Percentiles rank a stretch among this genome's conserved stretches.
These are phyloP conservation scores for Strix uralensis DNA, from an alignment of 2,113 vertebrate genomes.

Conservation along the genomic window DNA sequence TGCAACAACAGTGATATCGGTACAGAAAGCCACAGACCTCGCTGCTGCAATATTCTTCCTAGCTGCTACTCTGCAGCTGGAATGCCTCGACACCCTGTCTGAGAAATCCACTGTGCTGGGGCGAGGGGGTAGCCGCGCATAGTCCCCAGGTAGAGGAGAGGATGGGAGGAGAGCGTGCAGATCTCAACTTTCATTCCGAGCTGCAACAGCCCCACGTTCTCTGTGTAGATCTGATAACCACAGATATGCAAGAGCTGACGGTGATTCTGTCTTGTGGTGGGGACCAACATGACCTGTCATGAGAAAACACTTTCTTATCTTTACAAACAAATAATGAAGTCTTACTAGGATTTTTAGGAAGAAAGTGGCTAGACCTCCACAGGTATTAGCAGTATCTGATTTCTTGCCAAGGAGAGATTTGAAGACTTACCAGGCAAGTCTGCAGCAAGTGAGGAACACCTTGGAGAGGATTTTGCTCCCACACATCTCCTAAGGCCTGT, in stretches of 20 bases:
- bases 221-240: not conserved
- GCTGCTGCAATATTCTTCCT: not conserved
- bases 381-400: not conserved
- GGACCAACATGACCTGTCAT: not conserved
- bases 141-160: not conserved
- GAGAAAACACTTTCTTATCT: not conserved
- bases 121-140: fast-evolving
- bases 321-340: not conserved
- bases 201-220: fast-evolving
- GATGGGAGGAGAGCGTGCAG: fast-evolving
- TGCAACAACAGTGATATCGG: not conserved
- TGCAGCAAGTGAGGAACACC: not conserved
- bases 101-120: not conserved
- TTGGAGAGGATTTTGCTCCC: not conserved
- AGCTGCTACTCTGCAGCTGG: not conserved
- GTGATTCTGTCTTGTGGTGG: not conserved
- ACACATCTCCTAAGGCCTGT: not conserved
- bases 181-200: fast-evolving
- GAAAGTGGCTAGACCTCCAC: not conserved
- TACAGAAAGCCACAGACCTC: not conserved
- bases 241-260: fast-evolving
- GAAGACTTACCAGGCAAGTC: not conserved
- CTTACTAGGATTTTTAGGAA: not conserved
- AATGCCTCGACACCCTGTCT: too few species aligned
- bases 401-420: not conserved